These are phyloP conservation scores for Zalophus californianus DNA, from an alignment of 2,797 vertebrate species.

Conservation along the genomic window DNA sequence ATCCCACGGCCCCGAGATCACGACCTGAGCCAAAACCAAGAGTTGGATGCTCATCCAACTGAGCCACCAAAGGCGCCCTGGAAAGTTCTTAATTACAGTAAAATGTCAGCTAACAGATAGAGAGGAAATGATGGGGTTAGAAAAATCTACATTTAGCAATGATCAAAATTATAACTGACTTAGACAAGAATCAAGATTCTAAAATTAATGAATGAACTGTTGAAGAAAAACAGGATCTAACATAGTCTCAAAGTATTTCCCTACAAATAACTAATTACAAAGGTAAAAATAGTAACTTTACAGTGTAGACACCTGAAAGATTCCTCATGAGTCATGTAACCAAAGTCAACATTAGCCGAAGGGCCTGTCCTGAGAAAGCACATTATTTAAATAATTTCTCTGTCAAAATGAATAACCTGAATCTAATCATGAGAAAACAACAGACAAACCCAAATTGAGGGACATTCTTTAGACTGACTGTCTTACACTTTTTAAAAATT, in stretches of 20 bases:
- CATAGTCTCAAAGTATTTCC: neutral
- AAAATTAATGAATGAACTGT: neutral
- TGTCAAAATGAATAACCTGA: neutral
- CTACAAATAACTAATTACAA: neutral
- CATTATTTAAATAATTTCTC: neutral
- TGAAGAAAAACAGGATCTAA: neutral
- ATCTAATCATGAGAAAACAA: neutral
- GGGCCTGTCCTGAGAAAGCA: neutral
- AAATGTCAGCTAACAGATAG: neutral
- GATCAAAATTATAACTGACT: neutral
- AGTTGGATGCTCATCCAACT: neutral
- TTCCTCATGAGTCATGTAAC: neutral
- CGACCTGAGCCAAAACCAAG: neutral
- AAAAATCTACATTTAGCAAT: neutral
- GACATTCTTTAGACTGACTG: neutral
- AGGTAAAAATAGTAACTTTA: neutral
- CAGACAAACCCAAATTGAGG: slow-evolving; percentile 3
- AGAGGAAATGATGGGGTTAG: neutral
- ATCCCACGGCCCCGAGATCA: neutral
- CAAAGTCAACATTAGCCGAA: neutral
- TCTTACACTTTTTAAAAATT: neutral
- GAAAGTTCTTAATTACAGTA: neutral
- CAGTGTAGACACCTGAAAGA: neutral
- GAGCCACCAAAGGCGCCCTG: neutral
- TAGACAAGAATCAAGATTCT: neutral